Evolutionary conservation across 2,113 vertebrate species (phyloP), one percentile per base, ranked within the genome.

Genomic region (Spea multiplicata): DNA sequence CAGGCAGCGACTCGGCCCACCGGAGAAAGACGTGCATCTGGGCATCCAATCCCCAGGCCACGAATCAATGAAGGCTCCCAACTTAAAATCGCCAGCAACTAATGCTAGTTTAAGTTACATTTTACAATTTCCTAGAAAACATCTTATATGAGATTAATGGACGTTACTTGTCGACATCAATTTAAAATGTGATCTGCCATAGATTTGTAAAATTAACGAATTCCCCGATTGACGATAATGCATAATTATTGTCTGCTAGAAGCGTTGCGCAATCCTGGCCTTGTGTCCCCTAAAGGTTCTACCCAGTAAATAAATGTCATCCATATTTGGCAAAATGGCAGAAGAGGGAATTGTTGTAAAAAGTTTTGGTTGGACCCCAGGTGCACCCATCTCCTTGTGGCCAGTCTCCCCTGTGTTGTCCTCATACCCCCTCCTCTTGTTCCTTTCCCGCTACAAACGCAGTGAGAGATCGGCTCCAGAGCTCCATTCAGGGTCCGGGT

Each of bases 11-110:
- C 82, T 85, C 81, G 83, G 84, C 83, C 85, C 82, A 85, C 80
- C 87, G 81, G 86, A 83, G n/a, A 84, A 81, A 86, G 88, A 84
- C 84, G 81, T 89, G 86, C 88, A 87, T 89, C 86, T 83, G 83
- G 87, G 83, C 66, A 72, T 8, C 72, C 62, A 84, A 77, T 57
- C 65, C n/a, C 14, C 61, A 84, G 74, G 68, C 81, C 78, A 30
- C 30, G 81, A 83, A 83, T 71, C 74, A 30, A 30, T 30, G 30
- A 30, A 30, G 30, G 30, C 30, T 30, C 30, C 30, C 30, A 2
- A 2, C 2, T 30, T 30, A 30, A 30, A 30, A 30, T 30, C 30
- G 30, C 30, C 2, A 30, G 30, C 30, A 30, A 30, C 30, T 30
- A 30, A 30, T 30, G 30, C 30, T 30, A 30, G 30, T 30, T 30